Percentiles rank a stretch among this genome's conserved stretches.
These are phyloP conservation scores for Biston stratarius DNA, from an alignment of 2,888 invertebrate species.

Conservation along the genomic window DNA sequence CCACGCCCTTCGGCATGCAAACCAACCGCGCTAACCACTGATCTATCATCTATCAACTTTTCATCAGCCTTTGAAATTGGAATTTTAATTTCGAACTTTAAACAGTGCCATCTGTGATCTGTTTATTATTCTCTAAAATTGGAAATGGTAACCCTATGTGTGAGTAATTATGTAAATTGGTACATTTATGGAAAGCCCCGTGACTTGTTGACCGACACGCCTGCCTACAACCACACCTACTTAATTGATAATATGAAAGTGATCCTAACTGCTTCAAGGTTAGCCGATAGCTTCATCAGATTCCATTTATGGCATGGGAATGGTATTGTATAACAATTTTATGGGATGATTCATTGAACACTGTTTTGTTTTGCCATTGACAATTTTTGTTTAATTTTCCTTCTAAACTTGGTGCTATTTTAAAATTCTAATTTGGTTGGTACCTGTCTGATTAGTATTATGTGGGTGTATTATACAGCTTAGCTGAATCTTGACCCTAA, in stretches of 20 bases:
- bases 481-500: slow-evolving; percentile 14
- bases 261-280: slow-evolving; percentile 47
- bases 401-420: neutral
- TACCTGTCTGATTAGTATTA: neutral
- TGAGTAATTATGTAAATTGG: slow-evolving; percentile 52
- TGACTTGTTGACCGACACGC: slow-evolving; percentile 45
- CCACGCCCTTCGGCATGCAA: too few species aligned
- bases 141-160: slow-evolving; percentile 31
- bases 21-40: too few species aligned
- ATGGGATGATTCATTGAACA: slow-evolving; percentile 19
- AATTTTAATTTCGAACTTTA: neutral
- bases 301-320: slow-evolving; percentile 33
- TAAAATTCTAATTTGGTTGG: neutral
- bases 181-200: slow-evolving; percentile 51
- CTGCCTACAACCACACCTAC: slow-evolving; percentile 47
- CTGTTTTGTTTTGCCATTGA: slow-evolving; percentile 9
- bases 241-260: slow-evolving; percentile 52
- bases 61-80: neutral
- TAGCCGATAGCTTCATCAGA: slow-evolving; percentile 39
- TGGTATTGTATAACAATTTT: slow-evolving; percentile 28
- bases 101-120: neutral
- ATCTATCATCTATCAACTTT: too few species aligned
- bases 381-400: slow-evolving; percentile 7
- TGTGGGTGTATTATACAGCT: slow-evolving; percentile 8
- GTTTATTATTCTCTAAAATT: slow-evolving; percentile 28